These are phyloP conservation scores for Rhodinocichla rosea DNA, from an alignment of 2,113 vertebrate species.

Conservation along the genomic window DNA sequence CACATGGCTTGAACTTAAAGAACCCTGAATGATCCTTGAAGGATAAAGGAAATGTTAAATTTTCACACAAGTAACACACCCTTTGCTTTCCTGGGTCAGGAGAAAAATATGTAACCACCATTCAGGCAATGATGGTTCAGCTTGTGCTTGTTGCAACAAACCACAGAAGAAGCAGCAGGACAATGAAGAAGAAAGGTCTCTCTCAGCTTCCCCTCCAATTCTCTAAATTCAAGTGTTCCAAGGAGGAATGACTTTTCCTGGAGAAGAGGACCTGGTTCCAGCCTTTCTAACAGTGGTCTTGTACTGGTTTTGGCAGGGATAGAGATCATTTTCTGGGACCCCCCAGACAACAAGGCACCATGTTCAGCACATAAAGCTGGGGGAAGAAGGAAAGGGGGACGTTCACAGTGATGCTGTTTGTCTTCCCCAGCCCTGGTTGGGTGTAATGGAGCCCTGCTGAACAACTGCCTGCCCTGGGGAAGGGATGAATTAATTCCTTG, in stretches of 20 bases:
- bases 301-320: neutral
- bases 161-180: neutral
- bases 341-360: too few species aligned
- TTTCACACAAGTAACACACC: neutral
- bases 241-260: neutral
- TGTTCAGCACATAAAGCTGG: too few species aligned
- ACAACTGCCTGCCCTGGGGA: neutral
- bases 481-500: neutral
- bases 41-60: neutral
- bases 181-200: neutral
- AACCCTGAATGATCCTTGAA: neutral
- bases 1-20: constrained; percentile 1
- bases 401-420: neutral
- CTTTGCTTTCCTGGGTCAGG: neutral
- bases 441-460: neutral
- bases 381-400: neutral
- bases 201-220: neutral
- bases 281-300: neutral
- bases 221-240: neutral
- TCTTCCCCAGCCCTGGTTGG: neutral
- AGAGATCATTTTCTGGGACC: neutral
- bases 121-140: neutral
- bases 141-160: neutral
- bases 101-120: neutral
- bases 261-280: neutral